Base-by-base conservation (phyloP, 2,888 invertebrate genomes). In the Sinopyrophorus schimmeli region DNA sequence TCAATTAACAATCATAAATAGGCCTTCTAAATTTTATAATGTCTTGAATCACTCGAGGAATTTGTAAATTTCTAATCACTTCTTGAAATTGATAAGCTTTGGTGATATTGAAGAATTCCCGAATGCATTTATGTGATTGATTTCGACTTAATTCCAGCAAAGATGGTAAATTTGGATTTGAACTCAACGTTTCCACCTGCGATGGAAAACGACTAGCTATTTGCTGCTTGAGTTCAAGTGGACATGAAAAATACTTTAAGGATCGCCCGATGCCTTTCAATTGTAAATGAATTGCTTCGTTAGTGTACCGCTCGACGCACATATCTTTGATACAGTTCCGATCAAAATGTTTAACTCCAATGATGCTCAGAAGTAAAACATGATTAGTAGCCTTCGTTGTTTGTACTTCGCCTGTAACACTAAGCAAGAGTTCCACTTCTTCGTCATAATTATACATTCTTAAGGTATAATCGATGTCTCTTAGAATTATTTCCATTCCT, bases 111-210 rank as follows among this genome's bases (percentile, higher is more conserved):
- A 47, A 57, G 14, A 27, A 53, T 9, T 41, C 15, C 3, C 55
- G 51, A 14, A 66, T 48, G 40, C 58, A 34, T 31, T 59, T 55
- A 20, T 61, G 54, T 27, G 57, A 24, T 28, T 43, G 30, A 47
- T 64, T 56, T 47, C 64, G 58, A 21, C 64, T 46, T 32, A 66
- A 34, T 49, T 66, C 60, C 15, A 65, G 21, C 43, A 66, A 57
- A 2, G 58, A 58, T 15, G 63, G 63, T 43, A 63, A 46, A 48
- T 50, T 16, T 21, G 7, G 7, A n/a, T 11, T 6, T 5, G 20
- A 7, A 4, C 9, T 3, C 6, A 28, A 12, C n/a, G 3, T 28
- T 7, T 28, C 28, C 9, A n/a, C 15, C 9, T 6, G 24, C 5
- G 9, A 3, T 6, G 7, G 14, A 14, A 10, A 14, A 17, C 16